Evolutionary conservation across 1,140 invertebrate species (phyloP).

Genomic region (Stenopsyche tienmushanensis): DNA sequence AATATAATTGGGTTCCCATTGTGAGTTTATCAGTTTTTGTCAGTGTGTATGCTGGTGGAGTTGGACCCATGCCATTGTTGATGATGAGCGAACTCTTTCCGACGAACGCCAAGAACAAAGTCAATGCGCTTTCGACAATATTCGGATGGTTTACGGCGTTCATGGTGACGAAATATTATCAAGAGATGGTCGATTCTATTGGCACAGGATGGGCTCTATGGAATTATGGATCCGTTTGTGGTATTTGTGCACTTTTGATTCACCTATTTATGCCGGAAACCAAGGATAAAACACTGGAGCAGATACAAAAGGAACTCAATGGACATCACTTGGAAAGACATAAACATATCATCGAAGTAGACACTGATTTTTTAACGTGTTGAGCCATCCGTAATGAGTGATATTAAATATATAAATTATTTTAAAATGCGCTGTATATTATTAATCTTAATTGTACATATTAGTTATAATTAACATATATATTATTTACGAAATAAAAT

Average conservation of each 20-base stretch:
- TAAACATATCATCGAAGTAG: slow-evolving; percentile 53
- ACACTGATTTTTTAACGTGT: slow-evolving; percentile 45
- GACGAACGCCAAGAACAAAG: slow-evolving; percentile 64
- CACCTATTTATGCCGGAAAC: slow-evolving; percentile 76
- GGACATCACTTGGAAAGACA: slow-evolving; percentile 51
- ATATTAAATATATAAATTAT: too few relatives aligned
- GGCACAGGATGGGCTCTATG: slow-evolving; percentile 63
- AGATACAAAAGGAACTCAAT: slow-evolving; percentile 67
- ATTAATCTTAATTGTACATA: neutral
- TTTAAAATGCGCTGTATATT: neutral
- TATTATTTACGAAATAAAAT: too few relatives aligned
- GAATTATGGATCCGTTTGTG: slow-evolving; percentile 66
- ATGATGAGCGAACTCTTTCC: slow-evolving; percentile 67
- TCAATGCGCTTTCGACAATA: slow-evolving; percentile 63
- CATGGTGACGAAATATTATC: slow-evolving; percentile 65
- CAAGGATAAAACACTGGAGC: slow-evolving; percentile 70
- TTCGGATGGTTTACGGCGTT: slow-evolving; percentile 72
- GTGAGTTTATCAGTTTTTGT: slow-evolving; percentile 50
- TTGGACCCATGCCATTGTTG: slow-evolving; percentile 68
- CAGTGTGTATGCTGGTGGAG: slow-evolving; percentile 50
- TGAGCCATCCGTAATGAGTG: neutral
- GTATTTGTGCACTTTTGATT: slow-evolving; percentile 65
- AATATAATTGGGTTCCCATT: slow-evolving; percentile 50
- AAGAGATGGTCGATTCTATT: slow-evolving; percentile 57
- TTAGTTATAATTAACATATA: too few relatives aligned